phyloP scores from a whole-genome alignment of 1,140 invertebrate genomes.

The Rhyacophila brunnea region DNA sequence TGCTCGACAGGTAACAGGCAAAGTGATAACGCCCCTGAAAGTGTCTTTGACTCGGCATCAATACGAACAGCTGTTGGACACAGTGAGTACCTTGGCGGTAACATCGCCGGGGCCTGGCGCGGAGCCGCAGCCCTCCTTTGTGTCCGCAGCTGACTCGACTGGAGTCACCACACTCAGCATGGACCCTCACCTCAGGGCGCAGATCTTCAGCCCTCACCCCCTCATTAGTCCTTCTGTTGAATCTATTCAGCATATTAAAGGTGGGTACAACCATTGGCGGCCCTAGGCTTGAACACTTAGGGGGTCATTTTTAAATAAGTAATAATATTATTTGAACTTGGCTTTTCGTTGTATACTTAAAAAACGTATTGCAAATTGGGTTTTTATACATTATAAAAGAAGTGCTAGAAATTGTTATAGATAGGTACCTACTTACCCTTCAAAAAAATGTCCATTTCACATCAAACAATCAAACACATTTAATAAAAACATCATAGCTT shows the following conservation, averaged over 20 bases:
- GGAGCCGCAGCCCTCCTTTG: conserved; percentile 34
- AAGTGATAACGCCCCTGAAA: conserved; percentile 79
- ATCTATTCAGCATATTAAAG: conserved; percentile 30
- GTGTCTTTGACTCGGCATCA: conserved; percentile 81
- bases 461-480: no score
- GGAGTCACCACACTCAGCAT: conserved; percentile 57
- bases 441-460: no score
- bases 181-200: conserved; percentile 59
- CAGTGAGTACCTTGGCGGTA: conserved; percentile 52
- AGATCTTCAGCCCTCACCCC: conserved; percentile 40
- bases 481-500: no score
- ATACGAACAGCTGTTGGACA: conserved; percentile 86
- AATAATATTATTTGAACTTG: no score
- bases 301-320: no score
- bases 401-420: no score
- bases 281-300: no score
- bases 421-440: no score
- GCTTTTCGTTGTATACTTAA: no score
- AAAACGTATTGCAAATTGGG: no score
- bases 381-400: no score
- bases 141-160: conserved; percentile 34
- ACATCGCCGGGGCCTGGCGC: conserved; percentile 8
- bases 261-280: conserved; percentile 14
- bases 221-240: conserved; percentile 7
- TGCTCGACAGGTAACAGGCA: conserved; percentile 65